Conservation (phyloP, 2,797 vertebrate species). For the Trachops cirrhosus region DNA sequence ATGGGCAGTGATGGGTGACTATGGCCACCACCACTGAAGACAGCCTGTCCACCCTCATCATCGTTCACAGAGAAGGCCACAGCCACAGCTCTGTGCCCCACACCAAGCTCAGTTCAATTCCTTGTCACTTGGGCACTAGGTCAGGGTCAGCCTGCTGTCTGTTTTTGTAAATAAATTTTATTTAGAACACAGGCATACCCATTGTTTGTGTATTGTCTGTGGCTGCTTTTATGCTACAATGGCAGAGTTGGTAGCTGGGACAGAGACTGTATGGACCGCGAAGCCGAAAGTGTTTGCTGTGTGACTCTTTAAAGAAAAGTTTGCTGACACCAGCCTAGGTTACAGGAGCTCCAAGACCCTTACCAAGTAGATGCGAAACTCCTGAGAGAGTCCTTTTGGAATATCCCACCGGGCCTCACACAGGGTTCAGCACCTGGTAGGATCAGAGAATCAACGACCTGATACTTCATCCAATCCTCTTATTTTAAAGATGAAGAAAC, state of each 20-base stretch:
- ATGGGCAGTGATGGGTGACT: neutral
- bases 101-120: neutral
- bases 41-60: neutral
- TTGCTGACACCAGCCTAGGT: neutral
- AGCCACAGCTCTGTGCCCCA: neutral
- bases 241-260: neutral
- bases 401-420: neutral
- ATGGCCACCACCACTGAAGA: neutral
- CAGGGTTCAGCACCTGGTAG: neutral
- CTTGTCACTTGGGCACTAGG: neutral
- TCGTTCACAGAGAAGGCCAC: neutral
- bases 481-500: neutral
- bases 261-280: neutral
- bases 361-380: neutral
- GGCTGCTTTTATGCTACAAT: neutral
- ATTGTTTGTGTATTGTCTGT: fast-evolving
- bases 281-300: neutral
- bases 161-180: neutral
- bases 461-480: neutral
- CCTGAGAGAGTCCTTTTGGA: neutral
- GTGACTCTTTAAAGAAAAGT: neutral
- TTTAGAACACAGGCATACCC: neutral
- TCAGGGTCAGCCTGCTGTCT: neutral
- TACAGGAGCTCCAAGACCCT: neutral
- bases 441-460: neutral